Evolutionary conservation across 2,113 vertebrate genomes (phyloP), one percentile per base, ranked within the genome.

Genomic region (Macaca mulatta): DNA sequence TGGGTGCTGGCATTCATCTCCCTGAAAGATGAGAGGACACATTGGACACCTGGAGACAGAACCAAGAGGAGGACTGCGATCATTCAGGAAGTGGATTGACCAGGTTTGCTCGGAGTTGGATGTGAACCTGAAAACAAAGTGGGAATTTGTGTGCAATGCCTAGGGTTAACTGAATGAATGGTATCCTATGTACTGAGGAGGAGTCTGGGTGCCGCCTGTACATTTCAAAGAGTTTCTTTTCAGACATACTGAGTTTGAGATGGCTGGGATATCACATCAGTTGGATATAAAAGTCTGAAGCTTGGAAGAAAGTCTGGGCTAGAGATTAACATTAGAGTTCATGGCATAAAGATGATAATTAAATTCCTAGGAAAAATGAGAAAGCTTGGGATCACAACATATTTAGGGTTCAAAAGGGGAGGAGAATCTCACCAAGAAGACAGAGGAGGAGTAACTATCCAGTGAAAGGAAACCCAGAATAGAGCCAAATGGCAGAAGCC

Each of bases 51-150:
- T 20, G 52, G 61, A 59, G 48, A 5, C 23, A 8, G n/a, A 23
- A 25, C 4, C 1, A 8, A 61, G 16, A 25, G 40, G 85, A 8
- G 52, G 4, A 0, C 5, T 0, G n/a, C 0, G 1, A 8, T 2
- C 45, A 5, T 25, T 20, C 25, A 30, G 45, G 48, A 69, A 20
- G 2, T 11, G 3, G 16, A 13, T 12, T 6, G 18, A 40, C 90
- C 11, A 30, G 48, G 70, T 43, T 84, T 79, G 43, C 61, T 30
- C 70, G 80, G 50, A n/a, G 3, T 5, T n/a, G 52, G 13, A 25
- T n/a, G 3, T 55, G 61, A 52, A 8, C 80, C 0, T 3, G 14
- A 18, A 79, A 50, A n/a, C 3, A 4, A 5, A 11, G 10, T 3
- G 70, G 70, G 10, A 2, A 3, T 18, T 2, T 5, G 38, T 17